phyloP scores from a whole-genome alignment of 1,140 invertebrate species.

The Ceratosolen fusciceps region DNA sequence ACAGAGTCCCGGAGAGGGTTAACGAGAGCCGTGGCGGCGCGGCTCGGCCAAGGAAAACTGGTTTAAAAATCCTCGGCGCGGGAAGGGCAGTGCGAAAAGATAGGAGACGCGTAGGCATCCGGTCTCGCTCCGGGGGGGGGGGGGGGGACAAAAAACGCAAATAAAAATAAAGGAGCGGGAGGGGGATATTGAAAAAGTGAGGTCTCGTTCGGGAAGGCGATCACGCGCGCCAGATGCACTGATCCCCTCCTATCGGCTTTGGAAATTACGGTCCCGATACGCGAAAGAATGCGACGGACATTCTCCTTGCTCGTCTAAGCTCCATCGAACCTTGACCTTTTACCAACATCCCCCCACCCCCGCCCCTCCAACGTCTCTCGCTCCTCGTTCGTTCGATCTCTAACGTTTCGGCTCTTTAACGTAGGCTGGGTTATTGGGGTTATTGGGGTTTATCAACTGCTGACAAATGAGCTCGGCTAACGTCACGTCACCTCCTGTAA shows the following conservation, averaged over 20 bases:
- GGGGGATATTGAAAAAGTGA: constrained; percentile 37
- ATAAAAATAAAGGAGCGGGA: no score
- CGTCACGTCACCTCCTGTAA: no score
- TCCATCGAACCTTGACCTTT: background rate
- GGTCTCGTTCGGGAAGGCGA: constrained; percentile 34
- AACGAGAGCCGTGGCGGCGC: no score
- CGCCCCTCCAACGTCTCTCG: background rate
- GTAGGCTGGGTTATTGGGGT: no score
- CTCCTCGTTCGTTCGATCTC: no score
- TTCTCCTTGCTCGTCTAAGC: background rate
- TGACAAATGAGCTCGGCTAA: no score
- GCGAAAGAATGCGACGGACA: constrained; percentile 27
- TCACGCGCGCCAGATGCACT: constrained; percentile 21
- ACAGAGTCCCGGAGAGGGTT: no score
- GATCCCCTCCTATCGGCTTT: constrained; percentile 1
- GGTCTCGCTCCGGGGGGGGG: background rate
- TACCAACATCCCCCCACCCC: background rate
- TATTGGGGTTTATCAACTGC: no score
- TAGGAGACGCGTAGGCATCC: background rate
- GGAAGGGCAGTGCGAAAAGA: background rate
- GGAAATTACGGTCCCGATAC: constrained; percentile 42
- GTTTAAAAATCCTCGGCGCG: constrained; percentile 22
- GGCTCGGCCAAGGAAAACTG: constrained; percentile 11
- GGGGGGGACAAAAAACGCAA: no score
- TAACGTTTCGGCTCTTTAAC: no score